Conservation (phyloP, 2,888 invertebrate species). For the Ferdinandea cuprea region DNA sequence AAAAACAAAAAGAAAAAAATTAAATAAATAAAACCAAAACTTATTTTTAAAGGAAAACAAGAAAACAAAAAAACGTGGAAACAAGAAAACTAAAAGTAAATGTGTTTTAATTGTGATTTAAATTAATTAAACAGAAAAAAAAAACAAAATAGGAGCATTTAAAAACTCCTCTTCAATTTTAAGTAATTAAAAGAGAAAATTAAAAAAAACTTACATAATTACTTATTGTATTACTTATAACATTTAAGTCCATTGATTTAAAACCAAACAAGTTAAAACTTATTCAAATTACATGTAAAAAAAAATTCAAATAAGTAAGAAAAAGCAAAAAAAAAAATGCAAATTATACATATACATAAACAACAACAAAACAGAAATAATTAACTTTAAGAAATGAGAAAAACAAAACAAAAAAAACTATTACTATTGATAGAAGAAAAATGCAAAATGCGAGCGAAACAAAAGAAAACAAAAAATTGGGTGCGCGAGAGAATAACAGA, state of each 20-base stretch:
- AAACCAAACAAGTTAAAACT: constrained; percentile 63
- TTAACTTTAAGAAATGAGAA: constrained; percentile 45
- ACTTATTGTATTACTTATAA: constrained; percentile 71
- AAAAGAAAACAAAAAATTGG: constrained; percentile 34
- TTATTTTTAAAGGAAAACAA: constrained; percentile 55
- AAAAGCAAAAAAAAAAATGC: too few species aligned
- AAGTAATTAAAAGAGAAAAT: constrained; percentile 51
- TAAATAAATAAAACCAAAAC: constrained; percentile 50
- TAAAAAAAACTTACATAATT: constrained; percentile 52
- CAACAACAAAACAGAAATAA: constrained; percentile 25
- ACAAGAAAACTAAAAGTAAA: constrained; percentile 73
- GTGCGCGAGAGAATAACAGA: constrained; percentile 60
- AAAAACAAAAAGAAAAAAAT: constrained; percentile 46
- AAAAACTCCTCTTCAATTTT: constrained; percentile 56
- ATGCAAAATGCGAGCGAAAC: constrained; percentile 46
- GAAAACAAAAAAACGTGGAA: constrained; percentile 44
- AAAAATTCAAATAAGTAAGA: constrained; percentile 24
- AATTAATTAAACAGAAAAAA: constrained; percentile 67
- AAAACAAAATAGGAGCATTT: constrained; percentile 54
- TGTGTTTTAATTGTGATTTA: constrained; percentile 75
- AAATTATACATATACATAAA: constrained; percentile 69
- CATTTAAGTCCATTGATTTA: constrained; percentile 72
- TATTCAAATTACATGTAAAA: constrained; percentile 72
- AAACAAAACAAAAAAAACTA: constrained; percentile 5
- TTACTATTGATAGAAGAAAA: constrained; percentile 62